Percentiles rank a stretch among this genome's conserved stretches.
Evolutionary conservation across 2,888 invertebrate species (phyloP).

Genomic region (Morpho deidamia): DNA sequence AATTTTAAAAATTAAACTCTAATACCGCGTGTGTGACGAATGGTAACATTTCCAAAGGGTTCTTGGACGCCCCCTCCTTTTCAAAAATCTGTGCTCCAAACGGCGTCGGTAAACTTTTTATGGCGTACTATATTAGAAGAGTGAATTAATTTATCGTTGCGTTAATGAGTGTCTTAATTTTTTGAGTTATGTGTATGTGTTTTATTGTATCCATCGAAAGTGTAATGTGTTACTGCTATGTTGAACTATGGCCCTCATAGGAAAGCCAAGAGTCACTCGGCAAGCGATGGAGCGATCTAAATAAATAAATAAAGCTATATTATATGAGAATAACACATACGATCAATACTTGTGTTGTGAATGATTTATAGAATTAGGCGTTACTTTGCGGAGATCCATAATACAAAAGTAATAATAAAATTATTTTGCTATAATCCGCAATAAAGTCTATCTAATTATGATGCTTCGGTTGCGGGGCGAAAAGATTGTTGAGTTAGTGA

Average conservation of each 20-base stretch:
- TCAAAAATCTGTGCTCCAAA: slow-evolving; percentile 72
- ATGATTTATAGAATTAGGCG: not conserved
- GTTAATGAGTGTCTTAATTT: not conserved
- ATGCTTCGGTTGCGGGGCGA: too few species aligned
- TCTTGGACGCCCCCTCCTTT: slow-evolving; percentile 60
- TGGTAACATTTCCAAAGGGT: slow-evolving; percentile 54
- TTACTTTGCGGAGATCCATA: too few species aligned
- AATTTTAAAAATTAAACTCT: slow-evolving; percentile 72
- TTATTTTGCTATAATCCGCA: too few species aligned
- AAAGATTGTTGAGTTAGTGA: too few species aligned
- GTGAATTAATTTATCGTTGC: slow-evolving; percentile 64
- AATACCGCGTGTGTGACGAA: slow-evolving; percentile 75
- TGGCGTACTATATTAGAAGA: slow-evolving; percentile 55
- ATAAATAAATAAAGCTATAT: not conserved
- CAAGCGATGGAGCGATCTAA: too few species aligned
- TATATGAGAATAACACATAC: not conserved
- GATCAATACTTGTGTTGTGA: not conserved
- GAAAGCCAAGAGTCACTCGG: too few species aligned
- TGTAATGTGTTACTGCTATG: not conserved
- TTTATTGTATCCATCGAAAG: not conserved
- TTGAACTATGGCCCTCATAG: not conserved
- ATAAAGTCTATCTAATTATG: too few species aligned
- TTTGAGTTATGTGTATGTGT: not conserved
- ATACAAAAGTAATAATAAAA: too few species aligned
- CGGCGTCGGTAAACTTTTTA: slow-evolving; percentile 70